Evolutionary conservation across 2,113 vertebrate species (phyloP).

Genomic region (Paratilapia polleni): DNA sequence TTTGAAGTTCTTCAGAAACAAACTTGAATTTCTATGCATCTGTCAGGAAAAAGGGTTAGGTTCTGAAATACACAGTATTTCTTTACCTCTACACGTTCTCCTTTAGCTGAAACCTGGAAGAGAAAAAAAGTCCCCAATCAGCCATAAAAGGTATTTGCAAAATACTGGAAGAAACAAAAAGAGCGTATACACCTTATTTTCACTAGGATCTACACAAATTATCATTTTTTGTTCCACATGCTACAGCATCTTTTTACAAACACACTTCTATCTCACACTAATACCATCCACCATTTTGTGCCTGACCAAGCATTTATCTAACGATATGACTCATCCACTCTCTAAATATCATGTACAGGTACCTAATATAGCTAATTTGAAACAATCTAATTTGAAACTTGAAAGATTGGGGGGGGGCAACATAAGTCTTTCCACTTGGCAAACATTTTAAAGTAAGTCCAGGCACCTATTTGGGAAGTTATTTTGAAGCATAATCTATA

Average conservation of each 20-base stretch:
- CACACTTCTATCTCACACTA: not conserved
- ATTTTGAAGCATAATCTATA: no score
- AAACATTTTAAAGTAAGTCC: not conserved
- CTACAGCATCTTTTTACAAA: not conserved
- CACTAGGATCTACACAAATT: not conserved
- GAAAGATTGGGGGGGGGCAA: no score
- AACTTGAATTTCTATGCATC: not conserved
- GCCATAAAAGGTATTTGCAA: not conserved
- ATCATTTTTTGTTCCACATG: not conserved
- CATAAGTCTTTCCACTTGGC: no score
- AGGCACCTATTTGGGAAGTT: not conserved
- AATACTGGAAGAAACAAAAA: not conserved
- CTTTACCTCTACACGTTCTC: slow-evolving; percentile 17
- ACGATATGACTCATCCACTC: no score
- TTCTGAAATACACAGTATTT: not conserved
- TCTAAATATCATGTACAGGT: no score
- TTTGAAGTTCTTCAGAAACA: no score
- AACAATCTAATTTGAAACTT: no score
- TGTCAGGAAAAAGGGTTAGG: not conserved
- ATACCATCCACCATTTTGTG: not conserved
- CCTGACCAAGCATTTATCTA: not conserved
- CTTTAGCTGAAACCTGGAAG: slow-evolving; percentile 12
- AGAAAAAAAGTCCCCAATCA: not conserved
- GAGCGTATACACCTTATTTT: not conserved
- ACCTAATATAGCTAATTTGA: no score